phyloP scores from a whole-genome alignment of 2,888 invertebrate genomes.

The Drosophila quinaria region DNA sequence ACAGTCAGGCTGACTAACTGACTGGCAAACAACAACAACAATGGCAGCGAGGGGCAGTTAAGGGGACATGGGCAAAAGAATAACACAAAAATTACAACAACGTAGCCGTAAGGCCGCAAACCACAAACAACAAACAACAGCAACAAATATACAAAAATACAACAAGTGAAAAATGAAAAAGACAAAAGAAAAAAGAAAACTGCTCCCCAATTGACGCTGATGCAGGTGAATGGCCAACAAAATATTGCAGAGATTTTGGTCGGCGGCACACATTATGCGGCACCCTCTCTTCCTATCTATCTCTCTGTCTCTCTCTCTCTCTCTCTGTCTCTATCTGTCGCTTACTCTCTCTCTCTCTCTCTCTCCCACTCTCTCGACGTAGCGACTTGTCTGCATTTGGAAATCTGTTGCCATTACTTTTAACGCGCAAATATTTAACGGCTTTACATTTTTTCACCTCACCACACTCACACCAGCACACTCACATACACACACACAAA shows the following conservation, averaged over 20 bases:
- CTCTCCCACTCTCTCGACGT: neutral
- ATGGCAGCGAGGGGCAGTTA: neutral
- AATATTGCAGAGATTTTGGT: conserved; percentile 79
- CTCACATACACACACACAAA: conserved; percentile 24
- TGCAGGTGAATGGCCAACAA: conserved; percentile 62
- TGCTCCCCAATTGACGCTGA: conserved; percentile 36
- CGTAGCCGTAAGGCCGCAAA: conserved; percentile 38
- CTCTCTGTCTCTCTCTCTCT: neutral
- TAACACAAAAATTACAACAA: conserved; percentile 7
- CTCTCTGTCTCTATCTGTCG: neutral
- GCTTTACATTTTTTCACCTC: conserved; percentile 77
- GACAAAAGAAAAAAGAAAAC: conserved; percentile 35
- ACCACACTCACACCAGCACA: conserved; percentile 46
- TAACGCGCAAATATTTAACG: conserved; percentile 76
- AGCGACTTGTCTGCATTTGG: conserved; percentile 40
- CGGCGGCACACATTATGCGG: conserved; percentile 67
- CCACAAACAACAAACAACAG: conserved; percentile 37
- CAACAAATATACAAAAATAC: conserved; percentile 13
- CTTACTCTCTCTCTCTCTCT: neutral
- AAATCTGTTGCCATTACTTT: conserved; percentile 70
- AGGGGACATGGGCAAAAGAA: neutral
- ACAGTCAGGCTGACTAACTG: conserved; percentile 33
- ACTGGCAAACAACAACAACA: conserved; percentile 19
- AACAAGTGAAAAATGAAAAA: conserved; percentile 19
- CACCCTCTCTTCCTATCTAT: neutral